These are phyloP conservation scores for Hirudinaria manillensis DNA, from an alignment of 2,888 invertebrate species.

Conservation along the genomic window DNA sequence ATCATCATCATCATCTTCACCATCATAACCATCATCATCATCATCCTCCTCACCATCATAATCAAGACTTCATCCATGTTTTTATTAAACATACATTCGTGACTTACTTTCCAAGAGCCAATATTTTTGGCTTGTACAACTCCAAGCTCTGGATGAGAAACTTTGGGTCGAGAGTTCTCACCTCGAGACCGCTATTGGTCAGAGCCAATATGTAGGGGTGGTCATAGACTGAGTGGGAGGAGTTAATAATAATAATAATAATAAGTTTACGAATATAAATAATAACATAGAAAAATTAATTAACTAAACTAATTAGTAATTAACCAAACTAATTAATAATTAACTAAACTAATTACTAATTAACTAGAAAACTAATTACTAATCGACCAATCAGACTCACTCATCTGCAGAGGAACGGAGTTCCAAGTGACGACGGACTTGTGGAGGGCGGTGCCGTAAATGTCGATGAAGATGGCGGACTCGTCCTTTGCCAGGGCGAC, in stretches of 20 bases:
- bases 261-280: background rate
- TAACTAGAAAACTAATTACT: too few species aligned
- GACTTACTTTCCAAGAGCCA: too few species aligned
- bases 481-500: constrained; percentile 79
- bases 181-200: constrained; percentile 73
- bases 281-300: background rate
- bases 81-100: too few species aligned
- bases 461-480: constrained; percentile 77
- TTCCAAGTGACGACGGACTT: constrained; percentile 72
- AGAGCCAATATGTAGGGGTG: constrained; percentile 84
- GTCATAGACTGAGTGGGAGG: constrained; percentile 69
- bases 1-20: too few species aligned
- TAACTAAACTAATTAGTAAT: background rate
- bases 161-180: constrained; percentile 76
- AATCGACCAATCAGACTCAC: constrained; percentile 40
- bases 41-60: too few species aligned
- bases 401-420: constrained; percentile 63
- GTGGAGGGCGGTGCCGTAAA: constrained; percentile 65
- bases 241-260: too few species aligned
- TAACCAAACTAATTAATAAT: background rate
- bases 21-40: too few species aligned
- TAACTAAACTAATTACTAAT: background rate
- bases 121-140: too few species aligned
- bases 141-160: constrained; percentile 72
- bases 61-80: too few species aligned